A percentile compares a stretch with the other conserved stretches of the same genome.
Evolutionary conservation across 2,113 vertebrate genomes (phyloP).

Genomic region (Thymallus thymallus): DNA sequence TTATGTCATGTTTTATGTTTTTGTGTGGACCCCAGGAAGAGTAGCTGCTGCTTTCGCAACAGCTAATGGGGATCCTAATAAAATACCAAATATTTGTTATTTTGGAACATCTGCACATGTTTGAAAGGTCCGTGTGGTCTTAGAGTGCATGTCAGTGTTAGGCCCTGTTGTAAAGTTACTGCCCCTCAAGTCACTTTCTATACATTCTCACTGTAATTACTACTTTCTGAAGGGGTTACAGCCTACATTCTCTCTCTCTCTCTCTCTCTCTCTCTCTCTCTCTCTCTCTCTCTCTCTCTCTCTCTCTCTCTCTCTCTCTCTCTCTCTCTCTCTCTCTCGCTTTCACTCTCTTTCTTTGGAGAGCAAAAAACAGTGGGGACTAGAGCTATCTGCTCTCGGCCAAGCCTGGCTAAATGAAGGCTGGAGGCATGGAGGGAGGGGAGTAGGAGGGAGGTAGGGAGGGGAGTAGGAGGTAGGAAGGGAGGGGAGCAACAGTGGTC

Average conservation of each 20-base stretch:
- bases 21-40: no score
- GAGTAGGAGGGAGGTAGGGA: not conserved
- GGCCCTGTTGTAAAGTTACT: not conserved
- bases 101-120: no score
- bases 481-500: constrained; percentile 1
- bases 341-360: not conserved
- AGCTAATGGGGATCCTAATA: no score
- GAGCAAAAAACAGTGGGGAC: constrained; percentile 10
- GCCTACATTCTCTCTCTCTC: not conserved
- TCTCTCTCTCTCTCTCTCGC: not conserved
- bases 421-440: constrained; percentile 17
- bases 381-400: not conserved
- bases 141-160: not conserved
- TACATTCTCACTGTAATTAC: not conserved
- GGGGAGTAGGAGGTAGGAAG: not conserved
- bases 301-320: not conserved
- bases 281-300: not conserved
- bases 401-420: constrained; percentile 13
- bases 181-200: not conserved
- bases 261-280: no score
- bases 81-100: no score
- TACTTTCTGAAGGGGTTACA: not conserved
- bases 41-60: no score
- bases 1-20: no score
- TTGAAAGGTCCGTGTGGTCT: not conserved